Base-by-base conservation (phyloP, 64 coral and sea anemone species). In the Montipora capricornis region DNA sequence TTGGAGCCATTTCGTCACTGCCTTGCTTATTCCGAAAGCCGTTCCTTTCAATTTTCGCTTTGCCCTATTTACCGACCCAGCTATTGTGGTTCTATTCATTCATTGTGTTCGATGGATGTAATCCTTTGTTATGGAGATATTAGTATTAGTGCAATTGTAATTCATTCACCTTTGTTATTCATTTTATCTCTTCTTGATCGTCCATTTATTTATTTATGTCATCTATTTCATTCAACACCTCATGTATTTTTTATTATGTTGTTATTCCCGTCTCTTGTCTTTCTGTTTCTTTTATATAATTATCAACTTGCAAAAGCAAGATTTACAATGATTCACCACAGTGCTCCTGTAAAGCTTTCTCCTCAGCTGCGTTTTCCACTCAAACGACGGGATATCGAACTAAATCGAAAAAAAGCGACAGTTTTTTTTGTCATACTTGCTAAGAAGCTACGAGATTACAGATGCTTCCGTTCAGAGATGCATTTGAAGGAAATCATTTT, bases 121-220 rank as follows among this genome's bases (percentile, higher is more conserved):
- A 95, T 88, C 93, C 78, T 78, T 98, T 98, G 96, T 98, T 98
- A 98, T 98, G 96, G 85, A 90, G 96, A 98, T 98, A 66, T 89
- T 55, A 75, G 89, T 94, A 97, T 95, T 98, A 98, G 68, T 51
- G 58, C 96, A 94, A 98, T 98, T 95, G 93, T 98, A 95, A 92
- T 95, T 88, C 96, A 95, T 85, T 95, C 90, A 80, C 73, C 61
- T 84, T 95, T 98, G 92, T 98, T 95, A 95, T 98, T 95, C 96
- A 98, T 77, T 92, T 94, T 98, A 95, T 98, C 96, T 98, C 80
- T 87, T 92, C 93, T 94, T 98, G 96, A 98, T 98, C 96, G 90
- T 89, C 93, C 83, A 98, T 98, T 94, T 98, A 98, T 98, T 98
- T 98, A 98, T 98, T 98, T 95, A 98, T 98, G 96, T 98, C 96